Percentiles rank a stretch among this genome's conserved stretches.
phyloP scores from a whole-genome alignment of 2,888 invertebrate species.

The Trichopoda pennipes region DNA sequence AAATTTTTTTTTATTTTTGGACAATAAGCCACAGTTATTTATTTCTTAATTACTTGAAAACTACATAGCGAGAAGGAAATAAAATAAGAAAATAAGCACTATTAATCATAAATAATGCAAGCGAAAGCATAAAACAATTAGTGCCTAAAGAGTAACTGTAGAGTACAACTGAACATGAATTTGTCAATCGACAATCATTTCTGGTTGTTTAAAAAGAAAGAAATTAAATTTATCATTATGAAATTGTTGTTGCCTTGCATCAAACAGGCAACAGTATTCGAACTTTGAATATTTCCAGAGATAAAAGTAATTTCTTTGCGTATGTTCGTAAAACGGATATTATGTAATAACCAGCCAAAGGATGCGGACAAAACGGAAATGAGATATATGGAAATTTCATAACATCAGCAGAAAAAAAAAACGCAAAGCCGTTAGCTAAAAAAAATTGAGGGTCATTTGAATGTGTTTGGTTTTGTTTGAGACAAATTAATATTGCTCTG shows the following conservation, averaged over 20 bases:
- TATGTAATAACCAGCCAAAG: constrained; percentile 63
- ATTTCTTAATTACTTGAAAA: too few species aligned
- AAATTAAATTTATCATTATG: constrained; percentile 23
- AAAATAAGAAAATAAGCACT: too few species aligned
- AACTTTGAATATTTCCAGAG: background rate
- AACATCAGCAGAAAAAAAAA: background rate
- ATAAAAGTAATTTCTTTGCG: constrained; percentile 4
- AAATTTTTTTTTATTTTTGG: too few species aligned
- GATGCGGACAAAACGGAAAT: constrained; percentile 65
- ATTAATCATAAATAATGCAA: too few species aligned
- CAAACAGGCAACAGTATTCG: constrained; percentile 5
- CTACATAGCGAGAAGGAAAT: too few species aligned
- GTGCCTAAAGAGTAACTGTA: background rate
- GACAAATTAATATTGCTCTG: background rate
- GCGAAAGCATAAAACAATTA: too few species aligned
- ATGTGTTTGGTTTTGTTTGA: background rate
- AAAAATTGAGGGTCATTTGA: constrained; percentile 21
- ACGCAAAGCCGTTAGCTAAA: constrained; percentile 44
- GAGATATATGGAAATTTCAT: constrained; percentile 46
- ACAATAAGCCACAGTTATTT: too few species aligned
- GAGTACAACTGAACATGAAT: constrained; percentile 16
- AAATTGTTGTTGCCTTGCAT: constrained; percentile 27
- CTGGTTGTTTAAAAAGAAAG: constrained; percentile 18
- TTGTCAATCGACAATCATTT: background rate
- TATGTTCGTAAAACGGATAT: constrained; percentile 56